phyloP scores from a whole-genome alignment of 2,797 vertebrate genomes.

The Danio jaintianensis region DNA sequence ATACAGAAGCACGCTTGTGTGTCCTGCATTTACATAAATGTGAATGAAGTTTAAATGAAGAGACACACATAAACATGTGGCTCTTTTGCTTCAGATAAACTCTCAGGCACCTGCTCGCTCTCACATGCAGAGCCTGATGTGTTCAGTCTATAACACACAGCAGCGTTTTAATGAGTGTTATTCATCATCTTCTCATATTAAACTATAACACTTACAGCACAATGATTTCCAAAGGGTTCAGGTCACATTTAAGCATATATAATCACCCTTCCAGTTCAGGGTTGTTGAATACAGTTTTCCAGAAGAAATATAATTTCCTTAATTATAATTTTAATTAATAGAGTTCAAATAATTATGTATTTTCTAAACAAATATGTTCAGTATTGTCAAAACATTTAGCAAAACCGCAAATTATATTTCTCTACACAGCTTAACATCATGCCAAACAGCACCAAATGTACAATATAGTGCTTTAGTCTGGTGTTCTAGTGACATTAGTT shows the following conservation, averaged over 20 bases:
- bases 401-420: too few relatives aligned
- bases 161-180: conserved; percentile 20
- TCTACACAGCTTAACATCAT: too few relatives aligned
- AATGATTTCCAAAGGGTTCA: not conserved
- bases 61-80: not conserved
- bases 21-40: not conserved
- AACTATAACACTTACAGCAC: not conserved
- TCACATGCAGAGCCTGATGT: not conserved
- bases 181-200: conserved; percentile 12
- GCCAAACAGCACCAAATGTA: too few relatives aligned
- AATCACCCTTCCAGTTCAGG: not conserved
- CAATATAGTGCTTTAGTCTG: too few relatives aligned
- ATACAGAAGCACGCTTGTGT: not conserved
- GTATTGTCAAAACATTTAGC: not conserved
- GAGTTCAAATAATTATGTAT: not conserved
- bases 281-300: too few relatives aligned
- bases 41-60: conserved; percentile 4
- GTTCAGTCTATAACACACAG: not conserved
- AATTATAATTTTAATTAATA: too few relatives aligned
- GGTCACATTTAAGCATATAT: conserved; percentile 1
- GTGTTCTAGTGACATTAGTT: too few relatives aligned
- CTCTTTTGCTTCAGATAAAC: not conserved
- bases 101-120: not conserved
- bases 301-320: too few relatives aligned
- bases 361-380: not conserved